phyloP scores from a whole-genome alignment of 2,888 invertebrate genomes.

The Margaritifera margaritifera region DNA sequence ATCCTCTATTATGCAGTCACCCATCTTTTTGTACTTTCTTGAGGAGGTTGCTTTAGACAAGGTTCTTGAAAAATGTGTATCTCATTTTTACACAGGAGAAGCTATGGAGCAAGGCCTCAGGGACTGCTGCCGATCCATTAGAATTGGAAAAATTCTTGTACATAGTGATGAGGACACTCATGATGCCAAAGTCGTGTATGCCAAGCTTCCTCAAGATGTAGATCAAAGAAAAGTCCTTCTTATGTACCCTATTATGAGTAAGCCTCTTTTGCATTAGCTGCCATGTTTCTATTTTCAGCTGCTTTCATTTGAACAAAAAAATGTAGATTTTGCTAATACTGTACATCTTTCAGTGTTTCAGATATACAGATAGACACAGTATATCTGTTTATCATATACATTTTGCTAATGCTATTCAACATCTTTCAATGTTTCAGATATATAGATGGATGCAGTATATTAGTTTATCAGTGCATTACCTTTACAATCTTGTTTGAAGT shows the following conservation, averaged over 20 bases:
- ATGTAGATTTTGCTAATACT: background rate
- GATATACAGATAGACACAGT: background rate
- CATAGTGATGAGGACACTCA: slow-evolving; percentile 97
- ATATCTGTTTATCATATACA: background rate
- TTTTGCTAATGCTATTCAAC: too few species aligned
- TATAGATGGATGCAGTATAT: background rate
- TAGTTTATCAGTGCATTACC: background rate
- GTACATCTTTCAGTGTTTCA: too few species aligned
- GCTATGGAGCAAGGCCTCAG: slow-evolving; percentile 90
- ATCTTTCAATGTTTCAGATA: background rate
- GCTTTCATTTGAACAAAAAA: background rate
- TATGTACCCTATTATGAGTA: slow-evolving; percentile 99
- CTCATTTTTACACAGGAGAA: slow-evolving; percentile 76
- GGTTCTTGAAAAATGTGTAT: background rate
- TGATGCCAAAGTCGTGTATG: slow-evolving; percentile 95
- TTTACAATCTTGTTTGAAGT: background rate
- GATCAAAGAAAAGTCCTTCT: slow-evolving; percentile 88
- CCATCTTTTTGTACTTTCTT: background rate
- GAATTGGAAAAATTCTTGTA: slow-evolving; percentile 98
- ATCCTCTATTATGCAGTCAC: too few species aligned
- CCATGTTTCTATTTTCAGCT: too few species aligned
- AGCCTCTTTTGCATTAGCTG: slow-evolving; percentile 54
- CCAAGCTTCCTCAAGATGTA: slow-evolving; percentile 97
- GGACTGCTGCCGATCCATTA: slow-evolving; percentile 97
- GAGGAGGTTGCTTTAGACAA: background rate